Evolutionary conservation across 2,888 invertebrate genomes (phyloP), one percentile per base, ranked within the genome.

Genomic region (Drosophila flavopinicola): DNA sequence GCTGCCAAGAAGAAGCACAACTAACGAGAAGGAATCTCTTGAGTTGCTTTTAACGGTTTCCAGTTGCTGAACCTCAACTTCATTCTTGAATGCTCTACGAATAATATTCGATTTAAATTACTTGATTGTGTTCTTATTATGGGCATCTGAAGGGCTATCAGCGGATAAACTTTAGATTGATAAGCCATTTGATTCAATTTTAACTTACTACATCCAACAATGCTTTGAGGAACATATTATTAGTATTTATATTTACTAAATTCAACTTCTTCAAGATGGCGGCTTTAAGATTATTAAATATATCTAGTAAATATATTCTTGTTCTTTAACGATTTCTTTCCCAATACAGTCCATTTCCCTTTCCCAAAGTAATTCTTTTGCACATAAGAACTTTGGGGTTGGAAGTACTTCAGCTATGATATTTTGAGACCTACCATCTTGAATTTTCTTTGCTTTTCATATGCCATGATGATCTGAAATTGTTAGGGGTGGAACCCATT

Each of bases 1-100:
- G 78, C 84, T 25, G 80, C 82, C 49, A 73, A 70, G 9, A 88
- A 86, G 54, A 90, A 88, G 58, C 85, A 88, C 29, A 88, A 90
- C 63, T 88, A 88, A 65, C 39, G 51, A 23, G 2, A 33, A 37
- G n/a, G n/a, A n/a, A n/a, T n/a, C 4, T n/a, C 10, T 15, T 4
- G 15, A 1, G 2, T 44, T 25, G n/a, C 7, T 6, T 1, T 17
- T 3, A 2, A 6, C 1, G 17, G 0, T 0, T 9, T 11, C 13
- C 30, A 9, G 7, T 6, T 30, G 10, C 39, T 10, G 13, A n/a
- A n/a, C n/a, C n/a, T 20, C 20, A 20, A 15, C 17, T 23, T 1
- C 20, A 9, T 15, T 38, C 9, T 20, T n/a, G 23, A n/a, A 25
- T 25, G 9, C 4, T 24, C 11, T 39, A 13, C 24, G 11, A 47